phyloP scores from a whole-genome alignment of 2,113 vertebrate species.

The Sorex araneus region DNA sequence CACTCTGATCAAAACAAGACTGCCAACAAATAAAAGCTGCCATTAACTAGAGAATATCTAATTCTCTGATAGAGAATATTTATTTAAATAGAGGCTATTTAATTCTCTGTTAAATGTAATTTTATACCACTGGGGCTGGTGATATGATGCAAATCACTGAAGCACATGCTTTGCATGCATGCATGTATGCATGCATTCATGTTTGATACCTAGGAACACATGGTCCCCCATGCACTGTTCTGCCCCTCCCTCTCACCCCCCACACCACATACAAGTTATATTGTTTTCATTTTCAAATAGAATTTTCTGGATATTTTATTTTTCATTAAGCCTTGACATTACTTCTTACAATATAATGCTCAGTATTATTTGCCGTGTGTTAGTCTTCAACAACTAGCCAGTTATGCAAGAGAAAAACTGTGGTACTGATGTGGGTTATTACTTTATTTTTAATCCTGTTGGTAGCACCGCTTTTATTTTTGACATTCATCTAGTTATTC shows the following conservation, averaged over 20 bases:
- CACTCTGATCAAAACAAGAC: background rate
- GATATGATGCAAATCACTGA: too few species aligned
- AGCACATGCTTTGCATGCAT: too few species aligned
- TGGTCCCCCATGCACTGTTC: too few species aligned
- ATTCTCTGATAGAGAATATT: too few species aligned
- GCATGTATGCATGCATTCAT: too few species aligned
- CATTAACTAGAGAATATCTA: background rate
- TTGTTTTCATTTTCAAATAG: slow-evolving; percentile 58
- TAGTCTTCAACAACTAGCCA: slow-evolving; percentile 73
- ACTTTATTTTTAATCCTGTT: slow-evolving; percentile 78
- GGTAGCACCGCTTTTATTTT: slow-evolving; percentile 84
- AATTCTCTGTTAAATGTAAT: too few species aligned
- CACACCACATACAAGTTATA: background rate
- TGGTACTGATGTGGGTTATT: slow-evolving; percentile 78
- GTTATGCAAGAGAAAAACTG: slow-evolving; percentile 66
- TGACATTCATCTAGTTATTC: slow-evolving; percentile 84
- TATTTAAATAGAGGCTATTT: background rate
- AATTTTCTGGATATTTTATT: slow-evolving; percentile 48
- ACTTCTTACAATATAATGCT: slow-evolving; percentile 53
- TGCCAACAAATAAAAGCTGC: slow-evolving; percentile 47
- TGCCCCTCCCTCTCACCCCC: too few species aligned
- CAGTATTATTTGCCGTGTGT: slow-evolving; percentile 61
- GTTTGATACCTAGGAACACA: too few species aligned
- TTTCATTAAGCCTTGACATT: slow-evolving; percentile 60
- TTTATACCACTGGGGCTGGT: too few species aligned